Evolutionary conservation across 2,797 vertebrate species (phyloP).

Genomic region (Austrolebias charrua): DNA sequence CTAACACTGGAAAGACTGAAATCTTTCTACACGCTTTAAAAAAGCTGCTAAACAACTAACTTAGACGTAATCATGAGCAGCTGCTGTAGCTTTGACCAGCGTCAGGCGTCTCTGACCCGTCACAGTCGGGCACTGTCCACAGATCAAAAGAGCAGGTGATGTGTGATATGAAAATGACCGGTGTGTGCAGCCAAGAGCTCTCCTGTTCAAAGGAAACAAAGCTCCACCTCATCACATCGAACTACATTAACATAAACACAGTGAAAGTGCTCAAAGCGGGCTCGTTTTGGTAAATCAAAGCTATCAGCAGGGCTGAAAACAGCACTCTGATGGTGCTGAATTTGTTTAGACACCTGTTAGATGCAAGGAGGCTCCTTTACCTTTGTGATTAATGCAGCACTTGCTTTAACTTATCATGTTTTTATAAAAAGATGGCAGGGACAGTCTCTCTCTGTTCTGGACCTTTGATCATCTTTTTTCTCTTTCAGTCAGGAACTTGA

Average conservation of each 20-base stretch:
- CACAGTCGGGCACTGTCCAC: background rate
- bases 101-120: constrained; percentile 22
- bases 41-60: background rate
- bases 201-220: constrained; percentile 48
- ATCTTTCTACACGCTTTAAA: background rate
- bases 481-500: background rate
- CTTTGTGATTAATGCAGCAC: constrained; percentile 5
- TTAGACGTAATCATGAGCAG: background rate
- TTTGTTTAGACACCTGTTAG: constrained; percentile 23
- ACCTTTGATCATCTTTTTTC: background rate
- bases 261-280: constrained; percentile 39
- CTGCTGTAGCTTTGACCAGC: background rate
- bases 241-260: constrained; percentile 36
- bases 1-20: background rate
- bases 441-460: background rate
- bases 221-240: constrained; percentile 37
- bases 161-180: constrained; percentile 71
- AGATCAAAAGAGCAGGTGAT: constrained; percentile 67
- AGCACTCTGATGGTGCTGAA: constrained; percentile 6
- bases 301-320: constrained; percentile 19
- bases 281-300: constrained; percentile 41
- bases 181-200: constrained; percentile 36
- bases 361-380: constrained; percentile 1
- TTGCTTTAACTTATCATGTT: background rate
- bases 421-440: background rate